Evolutionary conservation across 1,140 invertebrate species (phyloP), one percentile per base, ranked within the genome.

Genomic region (Stratiolaelaps scimitus): DNA sequence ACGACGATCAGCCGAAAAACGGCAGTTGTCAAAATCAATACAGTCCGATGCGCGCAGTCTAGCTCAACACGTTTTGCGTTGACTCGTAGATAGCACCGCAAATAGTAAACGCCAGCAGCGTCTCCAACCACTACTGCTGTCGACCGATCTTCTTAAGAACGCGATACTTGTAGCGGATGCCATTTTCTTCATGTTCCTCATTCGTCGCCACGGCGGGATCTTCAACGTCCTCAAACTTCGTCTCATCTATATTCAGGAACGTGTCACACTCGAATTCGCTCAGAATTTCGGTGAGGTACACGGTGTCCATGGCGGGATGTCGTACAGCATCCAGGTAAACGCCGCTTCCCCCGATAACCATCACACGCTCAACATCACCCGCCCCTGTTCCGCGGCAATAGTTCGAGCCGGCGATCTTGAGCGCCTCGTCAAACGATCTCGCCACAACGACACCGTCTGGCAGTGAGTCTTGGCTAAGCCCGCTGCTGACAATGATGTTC

Each of bases 221-320:
- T 17, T 60, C 53, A 17, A 15, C 23, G 5, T 60, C 53, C 1
- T 2, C 15, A 23, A 60, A 60, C 26, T 60, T 17, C 20, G 4
- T 17, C 10, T 17, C 23, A 26, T 60, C 20, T 17, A 60, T 19
- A 17, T 60, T 34, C 13, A 60, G 53, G 53, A 60, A 60, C n/a
- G 53, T 60, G 23, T 60, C 53, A 34, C 53, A 60, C 4, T 60
- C 53, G 53, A 60, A 60, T 29, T 60, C 15, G 15, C 13, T 2
- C 6, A 20, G 4, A 2, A 60, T 26, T 26, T 60, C 53, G 1
- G 53, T 60, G 15, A 60, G 53, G 23, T 60, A 60, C 15, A 60
- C 20, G 26, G 53, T 60, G 53, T 26, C 34, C 15, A 60, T 17
- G 34, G 26, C 53, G 15, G 53, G 53, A 26, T 60, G 53, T 60